Conservation (phyloP, 1,140 invertebrate genomes). For the Ganaspis sp. region DNA sequence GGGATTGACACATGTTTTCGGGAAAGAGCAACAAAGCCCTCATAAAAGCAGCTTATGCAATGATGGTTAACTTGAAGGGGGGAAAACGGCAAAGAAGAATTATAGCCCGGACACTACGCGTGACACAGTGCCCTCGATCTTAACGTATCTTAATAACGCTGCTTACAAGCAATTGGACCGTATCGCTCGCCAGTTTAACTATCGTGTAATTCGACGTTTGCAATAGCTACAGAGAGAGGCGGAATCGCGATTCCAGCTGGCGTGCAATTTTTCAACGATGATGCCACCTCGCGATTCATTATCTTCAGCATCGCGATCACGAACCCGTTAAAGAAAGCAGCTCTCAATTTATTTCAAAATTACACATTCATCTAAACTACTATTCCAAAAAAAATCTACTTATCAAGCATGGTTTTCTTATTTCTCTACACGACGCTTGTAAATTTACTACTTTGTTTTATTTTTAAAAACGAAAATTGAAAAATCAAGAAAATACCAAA, state of each 20-base stretch:
- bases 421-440: too few species aligned
- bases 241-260: constrained; percentile 35
- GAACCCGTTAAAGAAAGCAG: constrained; percentile 4
- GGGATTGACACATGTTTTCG: constrained; percentile 50
- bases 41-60: constrained; percentile 57
- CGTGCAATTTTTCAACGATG: constrained; percentile 21
- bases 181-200: constrained; percentile 36
- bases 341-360: neutral
- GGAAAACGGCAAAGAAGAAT: constrained; percentile 42
- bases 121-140: constrained; percentile 57
- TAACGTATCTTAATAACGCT: constrained; percentile 36
- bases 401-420: too few species aligned
- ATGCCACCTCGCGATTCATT: constrained; percentile 16
- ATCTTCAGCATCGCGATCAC: constrained; percentile 28
- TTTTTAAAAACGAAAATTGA: too few species aligned
- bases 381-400: neutral
- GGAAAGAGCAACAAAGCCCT: too few species aligned
- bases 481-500: too few species aligned
- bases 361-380: neutral
- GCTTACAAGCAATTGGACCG: constrained; percentile 49
- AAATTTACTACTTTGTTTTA: too few species aligned
- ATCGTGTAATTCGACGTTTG: constrained; percentile 26
- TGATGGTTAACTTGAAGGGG: constrained; percentile 38
- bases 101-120: constrained; percentile 41
- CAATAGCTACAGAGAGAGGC: neutral